These are phyloP conservation scores for Eudyptes chrysolophus DNA, from an alignment of 2,113 vertebrate genomes.

Conservation along the genomic window DNA sequence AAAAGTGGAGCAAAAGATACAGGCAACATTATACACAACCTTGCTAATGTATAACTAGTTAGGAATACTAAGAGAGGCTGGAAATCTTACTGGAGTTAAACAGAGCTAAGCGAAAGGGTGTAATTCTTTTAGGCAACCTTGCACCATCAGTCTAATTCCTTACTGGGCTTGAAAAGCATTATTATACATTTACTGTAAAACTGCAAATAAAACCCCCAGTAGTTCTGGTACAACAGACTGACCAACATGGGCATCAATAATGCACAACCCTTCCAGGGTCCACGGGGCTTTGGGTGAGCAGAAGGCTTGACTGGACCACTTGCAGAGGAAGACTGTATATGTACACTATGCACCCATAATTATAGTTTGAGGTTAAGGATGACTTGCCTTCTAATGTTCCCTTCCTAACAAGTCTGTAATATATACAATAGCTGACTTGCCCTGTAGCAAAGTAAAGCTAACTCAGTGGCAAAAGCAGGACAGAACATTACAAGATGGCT, in stretches of 20 bases:
- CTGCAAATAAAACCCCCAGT: background rate
- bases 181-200: background rate
- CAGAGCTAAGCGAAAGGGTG: fast-evolving
- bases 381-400: background rate
- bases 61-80: background rate
- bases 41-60: background rate
- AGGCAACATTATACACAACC: background rate
- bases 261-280: background rate
- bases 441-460: background rate
- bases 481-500: background rate
- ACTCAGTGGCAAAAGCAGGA: background rate
- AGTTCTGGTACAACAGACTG: background rate
- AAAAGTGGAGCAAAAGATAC: background rate
- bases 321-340: background rate
- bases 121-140: background rate
- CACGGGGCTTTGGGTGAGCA: background rate
- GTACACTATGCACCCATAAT: background rate
- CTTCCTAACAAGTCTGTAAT: background rate
- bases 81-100: background rate
- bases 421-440: background rate
- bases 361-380: background rate
- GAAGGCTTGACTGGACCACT: background rate
- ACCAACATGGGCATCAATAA: background rate
- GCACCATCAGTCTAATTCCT: background rate
- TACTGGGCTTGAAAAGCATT: background rate